These are phyloP conservation scores for Sphaeridia pumilis DNA, from an alignment of 2,888 invertebrate species.

Conservation along the genomic window DNA sequence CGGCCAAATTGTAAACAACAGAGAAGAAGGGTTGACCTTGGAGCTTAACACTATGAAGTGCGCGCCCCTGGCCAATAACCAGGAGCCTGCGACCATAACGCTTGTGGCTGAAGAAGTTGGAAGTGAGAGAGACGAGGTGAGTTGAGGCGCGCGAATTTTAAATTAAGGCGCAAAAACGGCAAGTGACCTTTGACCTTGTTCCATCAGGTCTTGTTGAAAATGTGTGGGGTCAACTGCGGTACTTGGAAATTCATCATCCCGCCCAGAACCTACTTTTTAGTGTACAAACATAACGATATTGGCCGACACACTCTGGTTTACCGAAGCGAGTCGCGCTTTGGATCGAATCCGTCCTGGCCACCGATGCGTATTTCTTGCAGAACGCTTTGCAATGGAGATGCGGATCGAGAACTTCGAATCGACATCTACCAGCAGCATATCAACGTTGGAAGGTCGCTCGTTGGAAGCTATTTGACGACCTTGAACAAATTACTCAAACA, in stretches of 20 bases:
- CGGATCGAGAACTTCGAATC: slow-evolving; percentile 44
- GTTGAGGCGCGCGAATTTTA: neutral
- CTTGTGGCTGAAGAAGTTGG: slow-evolving; percentile 34
- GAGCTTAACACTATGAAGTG: slow-evolving; percentile 19
- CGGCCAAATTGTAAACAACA: slow-evolving; percentile 29
- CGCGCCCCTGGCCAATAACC: neutral
- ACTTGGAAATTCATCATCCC: slow-evolving; percentile 20
- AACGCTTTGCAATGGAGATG: slow-evolving; percentile 45
- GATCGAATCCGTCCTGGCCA: slow-evolving; percentile 46
- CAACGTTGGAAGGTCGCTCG: slow-evolving; percentile 40
- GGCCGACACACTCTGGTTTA: slow-evolving; percentile 43
- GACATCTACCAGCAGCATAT: slow-evolving; percentile 43
- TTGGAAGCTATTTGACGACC: slow-evolving; percentile 43
- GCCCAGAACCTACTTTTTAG: slow-evolving; percentile 27
- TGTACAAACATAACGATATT: slow-evolving; percentile 40
- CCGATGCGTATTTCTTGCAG: slow-evolving; percentile 42
- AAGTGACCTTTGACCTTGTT: slow-evolving; percentile 12
- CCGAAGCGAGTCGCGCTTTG: slow-evolving; percentile 45
- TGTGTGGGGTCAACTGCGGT: slow-evolving; percentile 14
- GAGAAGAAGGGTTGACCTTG: slow-evolving; percentile 21
- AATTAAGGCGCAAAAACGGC: neutral
- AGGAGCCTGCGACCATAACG: slow-evolving; percentile 26
- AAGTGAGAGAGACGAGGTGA: slow-evolving; percentile 31
- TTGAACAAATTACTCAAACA: slow-evolving; percentile 39
- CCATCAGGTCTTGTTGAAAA: slow-evolving; percentile 16